A percentile compares a stretch with the other conserved stretches of the same genome.
These are phyloP conservation scores for Chymomyza caudatula DNA, from an alignment of 2,888 invertebrate genomes.

Conservation along the genomic window DNA sequence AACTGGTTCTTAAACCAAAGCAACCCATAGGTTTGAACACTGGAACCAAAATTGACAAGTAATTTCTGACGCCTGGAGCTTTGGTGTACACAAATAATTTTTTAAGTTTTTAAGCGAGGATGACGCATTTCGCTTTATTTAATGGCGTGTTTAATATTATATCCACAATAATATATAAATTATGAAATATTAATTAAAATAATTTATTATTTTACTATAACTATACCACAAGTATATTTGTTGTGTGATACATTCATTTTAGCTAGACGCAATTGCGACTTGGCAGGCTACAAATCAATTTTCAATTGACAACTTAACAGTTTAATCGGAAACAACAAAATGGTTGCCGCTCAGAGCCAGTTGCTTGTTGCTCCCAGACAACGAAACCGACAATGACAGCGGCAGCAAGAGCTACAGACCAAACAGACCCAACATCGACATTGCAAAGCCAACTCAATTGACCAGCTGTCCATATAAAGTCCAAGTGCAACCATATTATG, in stretches of 20 bases:
- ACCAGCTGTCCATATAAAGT: constrained; percentile 67
- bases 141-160: no score
- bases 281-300: constrained; percentile 71
- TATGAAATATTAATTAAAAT: no score
- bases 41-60: no score
- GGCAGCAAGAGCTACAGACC: constrained; percentile 9
- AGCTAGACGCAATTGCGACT: constrained; percentile 24
- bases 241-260: constrained; percentile 47
- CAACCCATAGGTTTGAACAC: no score
- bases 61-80: no score
- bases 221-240: no score
- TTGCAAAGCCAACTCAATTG: constrained; percentile 61
- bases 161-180: no score
- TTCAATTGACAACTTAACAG: constrained; percentile 73
- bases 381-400: background rate
- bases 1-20: no score
- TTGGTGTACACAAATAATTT: no score
- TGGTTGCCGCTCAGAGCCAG: constrained; percentile 55
- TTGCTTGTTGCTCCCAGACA: background rate
- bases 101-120: no score
- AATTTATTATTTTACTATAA: no score
- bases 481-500: constrained; percentile 50
- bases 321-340: constrained; percentile 72
- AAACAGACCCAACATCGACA: background rate
- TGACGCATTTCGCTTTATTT: no score